A percentile compares a stretch with the other conserved stretches of the same genome.
These are phyloP conservation scores for Helicoverpa zea DNA, from an alignment of 1,140 invertebrate species.

Conservation along the genomic window DNA sequence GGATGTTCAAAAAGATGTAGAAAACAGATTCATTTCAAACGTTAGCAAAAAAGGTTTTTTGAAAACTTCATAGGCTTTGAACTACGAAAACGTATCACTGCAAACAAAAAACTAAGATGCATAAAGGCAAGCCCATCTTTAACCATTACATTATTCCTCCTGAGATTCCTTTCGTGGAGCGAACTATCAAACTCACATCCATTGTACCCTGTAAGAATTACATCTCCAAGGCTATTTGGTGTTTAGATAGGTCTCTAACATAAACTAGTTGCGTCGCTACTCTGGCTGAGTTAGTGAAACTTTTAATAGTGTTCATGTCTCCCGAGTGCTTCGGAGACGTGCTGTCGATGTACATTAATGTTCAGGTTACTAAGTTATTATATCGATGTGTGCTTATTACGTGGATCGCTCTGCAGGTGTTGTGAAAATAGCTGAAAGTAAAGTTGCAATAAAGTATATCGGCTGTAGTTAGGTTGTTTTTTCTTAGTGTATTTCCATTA, in stretches of 20 bases:
- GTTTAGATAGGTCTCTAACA: slow-evolving; percentile 58
- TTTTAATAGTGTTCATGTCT: slow-evolving; percentile 83
- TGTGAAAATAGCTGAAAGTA: neutral
- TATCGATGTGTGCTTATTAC: slow-evolving; percentile 20
- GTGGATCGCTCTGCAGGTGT: neutral
- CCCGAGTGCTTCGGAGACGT: slow-evolving; percentile 56
- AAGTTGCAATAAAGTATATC: neutral
- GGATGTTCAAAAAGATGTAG: no score
- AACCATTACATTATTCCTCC: neutral
- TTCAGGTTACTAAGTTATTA: slow-evolving; percentile 45
- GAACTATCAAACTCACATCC: slow-evolving; percentile 19
- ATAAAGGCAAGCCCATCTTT: no score
- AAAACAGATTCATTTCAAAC: no score
- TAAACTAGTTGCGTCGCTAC: slow-evolving; percentile 74
- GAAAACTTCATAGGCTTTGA: no score
- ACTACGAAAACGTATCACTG: no score
- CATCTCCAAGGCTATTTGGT: slow-evolving; percentile 48
- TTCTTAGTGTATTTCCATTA: no score
- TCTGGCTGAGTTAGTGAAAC: slow-evolving; percentile 72
- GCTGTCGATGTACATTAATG: slow-evolving; percentile 45
- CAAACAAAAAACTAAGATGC: no score
- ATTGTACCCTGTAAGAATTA: slow-evolving; percentile 47
- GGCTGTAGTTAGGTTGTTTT: neutral
- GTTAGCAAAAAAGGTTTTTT: no score
- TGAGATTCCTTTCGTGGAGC: neutral